Evolutionary conservation across 2,113 vertebrate species (phyloP).

Genomic region (Bubo blakistoni): DNA sequence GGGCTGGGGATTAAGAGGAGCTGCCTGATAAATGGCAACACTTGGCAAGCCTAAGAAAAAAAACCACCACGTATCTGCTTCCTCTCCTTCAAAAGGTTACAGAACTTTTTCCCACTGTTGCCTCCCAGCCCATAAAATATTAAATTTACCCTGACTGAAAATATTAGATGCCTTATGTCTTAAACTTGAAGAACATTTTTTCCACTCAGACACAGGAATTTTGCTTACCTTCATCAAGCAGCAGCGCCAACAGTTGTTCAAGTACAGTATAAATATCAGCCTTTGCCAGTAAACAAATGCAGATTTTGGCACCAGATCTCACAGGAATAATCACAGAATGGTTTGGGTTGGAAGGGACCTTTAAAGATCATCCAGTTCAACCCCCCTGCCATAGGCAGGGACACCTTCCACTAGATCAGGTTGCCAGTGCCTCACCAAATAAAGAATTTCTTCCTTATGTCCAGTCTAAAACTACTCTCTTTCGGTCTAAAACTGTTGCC

Average conservation of each 20-base stretch:
- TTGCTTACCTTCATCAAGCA: conserved; percentile 7
- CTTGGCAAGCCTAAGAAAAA: not conserved
- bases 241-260: not conserved
- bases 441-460: not conserved
- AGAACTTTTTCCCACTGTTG: not conserved
- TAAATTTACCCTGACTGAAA: not conserved
- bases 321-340: not conserved
- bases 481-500: not conserved
- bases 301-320: not conserved
- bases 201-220: not conserved
- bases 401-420: not conserved
- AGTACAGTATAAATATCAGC: not conserved
- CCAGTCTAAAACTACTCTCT: not conserved
- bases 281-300: not conserved
- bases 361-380: not conserved
- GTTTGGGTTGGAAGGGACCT: not conserved
- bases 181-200: not conserved
- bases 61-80: not conserved
- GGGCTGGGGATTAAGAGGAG: not conserved
- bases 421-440: not conserved
- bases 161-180: not conserved
- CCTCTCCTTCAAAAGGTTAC: not conserved
- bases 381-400: not conserved
- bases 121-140: not conserved
- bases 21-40: not conserved